Conservation (phyloP, 2,797 vertebrate genomes). For the Anolis apletophallus region DNA sequence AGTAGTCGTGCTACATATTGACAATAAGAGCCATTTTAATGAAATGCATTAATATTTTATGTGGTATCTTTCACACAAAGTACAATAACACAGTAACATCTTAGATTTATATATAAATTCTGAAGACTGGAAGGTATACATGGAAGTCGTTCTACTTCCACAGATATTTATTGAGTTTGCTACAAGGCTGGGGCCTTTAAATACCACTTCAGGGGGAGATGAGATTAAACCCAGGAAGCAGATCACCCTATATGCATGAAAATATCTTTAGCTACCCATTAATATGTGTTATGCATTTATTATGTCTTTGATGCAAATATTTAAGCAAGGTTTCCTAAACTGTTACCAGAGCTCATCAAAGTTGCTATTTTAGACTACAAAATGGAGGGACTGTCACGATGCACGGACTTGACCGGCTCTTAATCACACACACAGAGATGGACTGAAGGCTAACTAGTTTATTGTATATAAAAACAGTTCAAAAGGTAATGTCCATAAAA, state of each 20-base stretch:
- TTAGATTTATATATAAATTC: slow-evolving; percentile 53
- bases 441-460: no score
- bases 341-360: neutral
- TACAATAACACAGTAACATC: slow-evolving; percentile 60
- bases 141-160: slow-evolving; percentile 46
- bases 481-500: no score
- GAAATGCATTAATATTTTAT: slow-evolving; percentile 76
- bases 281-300: neutral
- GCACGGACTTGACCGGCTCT: no score
- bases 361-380: neutral
- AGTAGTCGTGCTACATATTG: slow-evolving; percentile 63
- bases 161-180: slow-evolving; percentile 66
- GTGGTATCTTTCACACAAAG: slow-evolving; percentile 59
- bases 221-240: slow-evolving; percentile 14
- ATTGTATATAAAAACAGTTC: no score
- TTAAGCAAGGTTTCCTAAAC: neutral
- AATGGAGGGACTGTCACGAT: neutral
- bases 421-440: no score
- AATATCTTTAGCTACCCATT: neutral
- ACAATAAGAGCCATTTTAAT: slow-evolving; percentile 75
- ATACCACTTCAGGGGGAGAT: slow-evolving; percentile 21
- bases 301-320: neutral
- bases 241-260: slow-evolving; percentile 8
- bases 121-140: slow-evolving; percentile 46
- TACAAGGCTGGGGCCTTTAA: slow-evolving; percentile 49